These are phyloP conservation scores for Seira musarum DNA, from an alignment of 2,888 invertebrate species.

Conservation along the genomic window DNA sequence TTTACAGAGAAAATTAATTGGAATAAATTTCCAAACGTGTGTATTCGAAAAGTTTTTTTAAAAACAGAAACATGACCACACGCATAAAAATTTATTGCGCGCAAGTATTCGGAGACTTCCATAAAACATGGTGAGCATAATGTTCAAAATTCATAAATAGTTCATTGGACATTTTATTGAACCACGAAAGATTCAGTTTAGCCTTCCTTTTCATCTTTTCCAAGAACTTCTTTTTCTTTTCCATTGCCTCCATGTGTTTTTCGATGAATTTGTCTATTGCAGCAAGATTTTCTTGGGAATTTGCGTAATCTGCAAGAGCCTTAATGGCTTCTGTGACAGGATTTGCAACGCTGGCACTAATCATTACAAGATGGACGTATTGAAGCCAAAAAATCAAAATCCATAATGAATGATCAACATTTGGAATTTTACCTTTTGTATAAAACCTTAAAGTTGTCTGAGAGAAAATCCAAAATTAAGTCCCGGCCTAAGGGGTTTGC, in stretches of 20 bases:
- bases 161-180: too few species aligned
- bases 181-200: conserved; percentile 52
- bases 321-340: conserved; percentile 58
- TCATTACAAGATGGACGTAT: too few species aligned
- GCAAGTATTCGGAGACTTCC: too few species aligned
- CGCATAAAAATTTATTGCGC: too few species aligned
- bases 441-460: conserved; percentile 45
- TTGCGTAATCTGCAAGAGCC: conserved; percentile 26
- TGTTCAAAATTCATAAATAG: too few species aligned
- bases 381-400: too few species aligned
- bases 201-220: conserved; percentile 45
- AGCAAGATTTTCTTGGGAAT: conserved; percentile 32
- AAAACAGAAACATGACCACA: too few species aligned
- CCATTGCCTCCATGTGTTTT: conserved; percentile 39
- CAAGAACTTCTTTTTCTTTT: conserved; percentile 43
- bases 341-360: conserved; percentile 56
- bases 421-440: conserved; percentile 62
- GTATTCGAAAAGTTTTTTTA: too few species aligned
- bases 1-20: too few species aligned
- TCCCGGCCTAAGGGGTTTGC: conserved; percentile 47
- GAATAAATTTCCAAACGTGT: too few species aligned
- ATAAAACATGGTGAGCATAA: too few species aligned
- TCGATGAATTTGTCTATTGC: conserved; percentile 45
- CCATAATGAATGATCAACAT: too few species aligned
- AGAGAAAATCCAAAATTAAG: conserved; percentile 43